Evolutionary conservation across 2,888 invertebrate genomes (phyloP).

Genomic region (Drosophila prostipennis): DNA sequence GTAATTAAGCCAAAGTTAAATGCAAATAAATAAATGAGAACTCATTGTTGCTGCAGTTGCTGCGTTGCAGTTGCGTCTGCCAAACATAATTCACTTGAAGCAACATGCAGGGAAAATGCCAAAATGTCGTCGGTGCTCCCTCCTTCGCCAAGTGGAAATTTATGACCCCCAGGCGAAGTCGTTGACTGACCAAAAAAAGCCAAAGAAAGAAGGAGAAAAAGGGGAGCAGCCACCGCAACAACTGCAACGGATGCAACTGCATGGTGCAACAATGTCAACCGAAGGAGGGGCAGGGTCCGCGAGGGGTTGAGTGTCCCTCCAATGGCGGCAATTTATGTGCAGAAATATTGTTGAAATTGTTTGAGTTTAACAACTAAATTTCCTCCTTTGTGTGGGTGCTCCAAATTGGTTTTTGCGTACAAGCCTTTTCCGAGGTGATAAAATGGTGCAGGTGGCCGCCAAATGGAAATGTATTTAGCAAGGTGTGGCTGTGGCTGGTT

Average conservation of each 20-base stretch:
- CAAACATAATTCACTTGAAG: constrained; percentile 53
- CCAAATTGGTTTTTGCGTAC: constrained; percentile 73
- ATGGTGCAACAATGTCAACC: constrained; percentile 69
- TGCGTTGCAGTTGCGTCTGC: constrained; percentile 48
- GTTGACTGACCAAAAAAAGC: constrained; percentile 47
- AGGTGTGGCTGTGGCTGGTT: constrained; percentile 43
- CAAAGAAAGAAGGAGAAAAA: constrained; percentile 42
- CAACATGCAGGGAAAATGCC: constrained; percentile 77
- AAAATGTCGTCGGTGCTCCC: constrained; percentile 64
- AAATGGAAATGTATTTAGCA: constrained; percentile 58
- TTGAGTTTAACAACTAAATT: constrained; percentile 81
- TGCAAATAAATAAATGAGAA: constrained; percentile 42
- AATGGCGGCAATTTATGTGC: constrained; percentile 73
- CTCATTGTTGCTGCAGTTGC: constrained; percentile 32
- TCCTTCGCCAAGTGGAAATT: constrained; percentile 63
- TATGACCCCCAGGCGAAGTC: constrained; percentile 73
- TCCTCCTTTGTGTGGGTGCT: constrained; percentile 62
- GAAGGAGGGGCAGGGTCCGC: constrained; percentile 14
- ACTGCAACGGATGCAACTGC: constrained; percentile 58
- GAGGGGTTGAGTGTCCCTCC: constrained; percentile 32
- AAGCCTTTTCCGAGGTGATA: constrained; percentile 56
- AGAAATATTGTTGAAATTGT: constrained; percentile 78
- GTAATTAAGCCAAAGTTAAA: constrained; percentile 48
- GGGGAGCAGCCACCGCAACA: constrained; percentile 64
- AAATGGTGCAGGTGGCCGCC: constrained; percentile 70